Base-by-base conservation (phyloP, 2,797 vertebrate genomes). In the Monodelphis domestica region DNA sequence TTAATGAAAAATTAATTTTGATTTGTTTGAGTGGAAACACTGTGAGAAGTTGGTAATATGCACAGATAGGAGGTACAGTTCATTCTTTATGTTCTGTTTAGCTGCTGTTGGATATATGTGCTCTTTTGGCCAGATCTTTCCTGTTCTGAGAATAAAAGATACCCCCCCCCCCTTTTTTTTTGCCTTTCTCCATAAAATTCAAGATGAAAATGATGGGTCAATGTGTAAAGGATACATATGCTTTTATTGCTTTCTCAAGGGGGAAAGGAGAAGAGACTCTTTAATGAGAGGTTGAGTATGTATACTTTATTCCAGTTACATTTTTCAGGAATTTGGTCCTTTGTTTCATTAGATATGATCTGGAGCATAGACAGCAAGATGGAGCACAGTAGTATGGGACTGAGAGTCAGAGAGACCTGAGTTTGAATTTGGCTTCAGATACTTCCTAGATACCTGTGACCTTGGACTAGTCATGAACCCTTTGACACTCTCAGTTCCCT, bases 11-110 rank as follows among this genome's bases (percentile, higher is more conserved):
- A 88, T 90, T 96, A 28, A 94, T 91, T 97, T 90, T 14, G 53
- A 96, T 95, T 95, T 95, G 24, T 89, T 26, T 94, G 78, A 94
- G 6, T 53, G 97, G n/a, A 93, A 54, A 91, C 59, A 57, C 11
- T 2, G 29, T 94, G 51, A 90, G 53, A 91, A 93, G 54, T 92
- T 95, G 95, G 89, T 88, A 95, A 89, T 54, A 94, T 53, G 26
- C 14, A 84, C 11, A 90, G 91, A 63, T 63, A 89, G 9, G 45
- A 91, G 29, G 51, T 88, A 45, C 15, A 63, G 89, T 50, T 53
- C 5, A 63, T 88, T 92, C 51, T 55, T 87, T 93, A 89, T 78
- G 63, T 78, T 78, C n/a, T 78, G 78, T 78, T n/a, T 78, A 45
- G 9, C 38, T 84, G 38, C 17, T 24, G 2, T 59, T 53, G 14